phyloP scores from a whole-genome alignment of 1,140 invertebrate genomes.

The Lordiphosa stackelbergi region DNA sequence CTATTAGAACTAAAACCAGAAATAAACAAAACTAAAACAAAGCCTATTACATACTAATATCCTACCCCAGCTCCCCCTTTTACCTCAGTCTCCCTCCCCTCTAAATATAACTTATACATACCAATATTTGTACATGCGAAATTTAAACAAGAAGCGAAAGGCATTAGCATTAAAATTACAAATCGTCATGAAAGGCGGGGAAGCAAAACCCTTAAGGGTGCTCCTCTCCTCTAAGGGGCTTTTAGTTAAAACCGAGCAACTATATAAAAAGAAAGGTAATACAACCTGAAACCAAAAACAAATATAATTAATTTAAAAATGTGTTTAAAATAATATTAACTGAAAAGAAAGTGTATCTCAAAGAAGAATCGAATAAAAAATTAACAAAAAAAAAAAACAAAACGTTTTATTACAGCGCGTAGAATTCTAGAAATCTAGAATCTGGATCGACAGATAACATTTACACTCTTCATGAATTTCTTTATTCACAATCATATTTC shows the following conservation, averaged over 20 bases:
- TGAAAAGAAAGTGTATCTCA: conserved; percentile 56
- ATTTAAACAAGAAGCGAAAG: conserved; percentile 30
- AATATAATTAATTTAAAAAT: conserved; percentile 27
- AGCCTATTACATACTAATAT: conserved; percentile 12
- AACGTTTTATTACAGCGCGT: too few species aligned
- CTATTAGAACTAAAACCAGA: conserved; percentile 40
- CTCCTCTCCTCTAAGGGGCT: not conserved
- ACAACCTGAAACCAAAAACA: conserved; percentile 4
- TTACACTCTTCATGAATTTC: too few species aligned
- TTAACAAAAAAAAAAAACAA: conserved; percentile 42
- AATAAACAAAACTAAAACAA: conserved; percentile 26
- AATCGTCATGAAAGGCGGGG: not conserved
- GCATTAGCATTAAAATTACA: conserved; percentile 16
- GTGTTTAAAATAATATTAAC: conserved; percentile 65
- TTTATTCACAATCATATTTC: too few species aligned
- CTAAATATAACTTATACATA: conserved; percentile 57
- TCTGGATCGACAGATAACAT: too few species aligned
- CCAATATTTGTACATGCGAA: conserved; percentile 69
- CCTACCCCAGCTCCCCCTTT: conserved; percentile 2
- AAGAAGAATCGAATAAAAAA: conserved; percentile 70
- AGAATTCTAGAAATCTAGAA: too few species aligned
- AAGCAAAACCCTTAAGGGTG: not conserved
- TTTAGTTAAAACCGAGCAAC: conserved; percentile 20
- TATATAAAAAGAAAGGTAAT: conserved; percentile 1
- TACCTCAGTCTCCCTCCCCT: not conserved